Evolutionary conservation across 2,888 invertebrate species (phyloP), one percentile per base, ranked within the genome.

Genomic region (Chaetoderma sp.): DNA sequence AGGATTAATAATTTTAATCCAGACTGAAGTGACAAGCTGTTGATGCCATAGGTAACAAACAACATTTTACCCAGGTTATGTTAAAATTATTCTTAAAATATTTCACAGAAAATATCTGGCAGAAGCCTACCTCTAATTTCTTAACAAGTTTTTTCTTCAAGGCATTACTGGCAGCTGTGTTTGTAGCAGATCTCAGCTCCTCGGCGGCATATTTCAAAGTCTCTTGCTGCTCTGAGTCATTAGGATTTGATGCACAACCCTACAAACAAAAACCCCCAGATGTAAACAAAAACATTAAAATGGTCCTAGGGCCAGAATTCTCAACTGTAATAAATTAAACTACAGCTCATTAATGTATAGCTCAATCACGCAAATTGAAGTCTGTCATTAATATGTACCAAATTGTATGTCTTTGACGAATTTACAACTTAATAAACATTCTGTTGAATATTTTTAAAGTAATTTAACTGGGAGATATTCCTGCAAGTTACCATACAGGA

Each of bases 171-270:
- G 96, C 94, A 60, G 94, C 94, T 10, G 92, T 93, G 1, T 95
- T 94, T 25, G 90, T 90, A 32, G 96, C 96, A 80, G 92, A 92
- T 50, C 96, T 90, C n/a, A 99, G 88, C 76, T 96, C 94, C 81
- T 98, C 96, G 0, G 98, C 98, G 0, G 98, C 97, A 68, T 90
- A 90, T 33, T 94, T 91, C 13, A 99, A 88, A 3, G 93, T 92
- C 71, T 93, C 92, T 83, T 96, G 96, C 82, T 93, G 93, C 65
- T 90, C 90, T 0, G 92, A 90, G 78, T 96, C 95, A 87, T 95
- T 91, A 0, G 92, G 92, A 79, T 92, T 91, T 27, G 93, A 92
- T 0, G 96, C 95, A 85, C 97, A 97, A 59, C 94, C 93, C 86
- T 88, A 79, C 8, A 68, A 61, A 52, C 6, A 56, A 47, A 36